Conservation (phyloP, 1,140 invertebrate species). For the Oppia nitens region DNA sequence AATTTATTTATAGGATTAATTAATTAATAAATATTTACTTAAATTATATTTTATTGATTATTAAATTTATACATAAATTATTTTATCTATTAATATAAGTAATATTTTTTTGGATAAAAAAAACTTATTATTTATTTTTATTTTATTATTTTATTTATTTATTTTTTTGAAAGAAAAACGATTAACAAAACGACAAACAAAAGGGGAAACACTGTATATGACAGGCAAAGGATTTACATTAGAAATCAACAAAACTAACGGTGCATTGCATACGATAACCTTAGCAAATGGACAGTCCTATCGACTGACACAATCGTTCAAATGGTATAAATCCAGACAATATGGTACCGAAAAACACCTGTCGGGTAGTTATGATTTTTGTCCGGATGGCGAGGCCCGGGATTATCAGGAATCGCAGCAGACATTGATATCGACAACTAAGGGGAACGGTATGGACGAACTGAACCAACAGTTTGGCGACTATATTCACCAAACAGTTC, state of each 20-base stretch:
- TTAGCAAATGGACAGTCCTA: not conserved
- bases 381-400: not conserved
- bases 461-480: conserved; percentile 52
- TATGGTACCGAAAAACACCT: conserved; percentile 9
- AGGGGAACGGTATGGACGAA: conserved; percentile 47
- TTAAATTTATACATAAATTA: too few relatives aligned
- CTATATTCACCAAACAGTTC: conserved; percentile 62
- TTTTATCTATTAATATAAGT: too few relatives aligned
- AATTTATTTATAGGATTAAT: too few relatives aligned
- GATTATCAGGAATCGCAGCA: conserved; percentile 11
- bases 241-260: not conserved
- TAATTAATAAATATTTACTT: too few relatives aligned
- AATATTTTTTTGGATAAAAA: too few relatives aligned
- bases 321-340: not conserved
- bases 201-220: conserved; percentile 27
- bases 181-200: too few relatives aligned
- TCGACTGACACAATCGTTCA: conserved; percentile 1
- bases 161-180: too few relatives aligned
- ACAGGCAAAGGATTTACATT: not conserved
- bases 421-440: conserved; percentile 20
- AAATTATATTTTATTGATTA: too few relatives aligned
- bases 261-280: not conserved
- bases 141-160: too few relatives aligned
- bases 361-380: conserved; percentile 35
- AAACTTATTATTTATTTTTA: too few relatives aligned